Conservation (phyloP, 2,888 invertebrate species). For the Steinernema carpocapsae region DNA sequence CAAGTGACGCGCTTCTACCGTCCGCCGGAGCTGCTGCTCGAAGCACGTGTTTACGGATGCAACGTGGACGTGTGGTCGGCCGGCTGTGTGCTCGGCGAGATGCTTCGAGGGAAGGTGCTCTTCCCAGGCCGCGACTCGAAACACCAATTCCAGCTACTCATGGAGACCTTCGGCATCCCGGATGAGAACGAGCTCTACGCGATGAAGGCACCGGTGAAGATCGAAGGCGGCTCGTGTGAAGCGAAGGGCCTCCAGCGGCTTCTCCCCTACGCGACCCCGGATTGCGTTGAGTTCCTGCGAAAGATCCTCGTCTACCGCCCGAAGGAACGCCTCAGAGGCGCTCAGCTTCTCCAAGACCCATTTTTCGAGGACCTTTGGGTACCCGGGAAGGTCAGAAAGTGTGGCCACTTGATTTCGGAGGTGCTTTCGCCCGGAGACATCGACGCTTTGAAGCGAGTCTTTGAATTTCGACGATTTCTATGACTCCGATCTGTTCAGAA, state of each 20-base stretch:
- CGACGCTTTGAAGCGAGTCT: not conserved
- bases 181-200: conserved; percentile 37
- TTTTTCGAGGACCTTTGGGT: conserved; percentile 52
- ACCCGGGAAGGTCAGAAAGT: conserved; percentile 43
- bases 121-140: conserved; percentile 50
- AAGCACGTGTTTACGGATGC: conserved; percentile 45
- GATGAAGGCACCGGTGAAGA: conserved; percentile 39
- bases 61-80: conserved; percentile 55
- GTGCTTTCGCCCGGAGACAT: conserved; percentile 48
- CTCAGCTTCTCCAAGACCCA: conserved; percentile 47
- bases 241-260: conserved; percentile 37
- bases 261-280: conserved; percentile 42
- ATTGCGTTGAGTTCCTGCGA: conserved; percentile 45
- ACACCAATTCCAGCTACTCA: conserved; percentile 46
- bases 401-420: conserved; percentile 46
- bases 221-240: conserved; percentile 26
- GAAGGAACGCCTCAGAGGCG: conserved; percentile 51
- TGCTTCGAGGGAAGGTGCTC: conserved; percentile 53
- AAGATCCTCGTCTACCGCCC: conserved; percentile 54
- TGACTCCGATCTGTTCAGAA: not conserved
- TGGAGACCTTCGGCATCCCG: conserved; percentile 42
- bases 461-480: not conserved
- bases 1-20: conserved; percentile 62
- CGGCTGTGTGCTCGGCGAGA: conserved; percentile 58
- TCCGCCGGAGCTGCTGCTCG: conserved; percentile 60